Conservation (phyloP, 1,140 invertebrate genomes). For the Lordiphosa mommai region DNA sequence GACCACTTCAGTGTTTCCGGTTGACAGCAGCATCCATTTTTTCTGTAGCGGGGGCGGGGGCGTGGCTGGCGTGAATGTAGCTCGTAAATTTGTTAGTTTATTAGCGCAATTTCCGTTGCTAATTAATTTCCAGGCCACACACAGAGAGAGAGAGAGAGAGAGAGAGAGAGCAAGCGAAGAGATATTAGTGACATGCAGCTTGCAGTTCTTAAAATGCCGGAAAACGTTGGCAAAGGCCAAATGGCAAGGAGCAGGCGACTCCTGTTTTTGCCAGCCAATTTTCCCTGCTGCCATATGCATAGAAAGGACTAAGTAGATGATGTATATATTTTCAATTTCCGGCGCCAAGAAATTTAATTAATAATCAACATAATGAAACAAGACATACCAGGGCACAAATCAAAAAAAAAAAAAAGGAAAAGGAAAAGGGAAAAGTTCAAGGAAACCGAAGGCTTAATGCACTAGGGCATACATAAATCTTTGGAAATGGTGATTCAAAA, state of each 20-base stretch:
- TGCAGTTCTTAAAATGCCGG: conserved; percentile 61
- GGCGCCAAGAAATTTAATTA: too few relatives aligned
- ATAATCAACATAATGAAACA: too few relatives aligned
- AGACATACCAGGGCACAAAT: too few relatives aligned
- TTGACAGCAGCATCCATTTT: conserved; percentile 18
- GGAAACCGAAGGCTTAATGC: too few relatives aligned
- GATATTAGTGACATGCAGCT: conserved; percentile 68
- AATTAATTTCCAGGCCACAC: conserved; percentile 72
- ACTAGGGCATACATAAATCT: too few relatives aligned
- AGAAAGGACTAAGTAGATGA: too few relatives aligned
- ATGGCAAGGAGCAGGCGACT: background rate
- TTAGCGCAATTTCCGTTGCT: conserved; percentile 77
- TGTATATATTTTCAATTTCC: too few relatives aligned
- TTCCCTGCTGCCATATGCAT: conserved; percentile 17
- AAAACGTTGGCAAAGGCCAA: conserved; percentile 1
- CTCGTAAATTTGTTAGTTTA: conserved; percentile 78
- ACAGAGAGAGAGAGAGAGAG: conserved; percentile 32
- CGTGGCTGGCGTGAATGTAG: conserved; percentile 61
- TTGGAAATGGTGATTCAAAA: too few relatives aligned
- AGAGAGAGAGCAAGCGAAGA: conserved; percentile 8
- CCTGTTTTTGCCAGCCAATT: conserved; percentile 51
- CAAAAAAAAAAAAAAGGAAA: too few relatives aligned
- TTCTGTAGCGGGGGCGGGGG: conserved; percentile 13
- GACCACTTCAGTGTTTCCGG: conserved; percentile 67
- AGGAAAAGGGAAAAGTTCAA: too few relatives aligned